A percentile compares a stretch with the other conserved stretches of the same genome.
Conservation (phyloP, 2,113 vertebrate species). For the Glaucomys volans region DNA sequence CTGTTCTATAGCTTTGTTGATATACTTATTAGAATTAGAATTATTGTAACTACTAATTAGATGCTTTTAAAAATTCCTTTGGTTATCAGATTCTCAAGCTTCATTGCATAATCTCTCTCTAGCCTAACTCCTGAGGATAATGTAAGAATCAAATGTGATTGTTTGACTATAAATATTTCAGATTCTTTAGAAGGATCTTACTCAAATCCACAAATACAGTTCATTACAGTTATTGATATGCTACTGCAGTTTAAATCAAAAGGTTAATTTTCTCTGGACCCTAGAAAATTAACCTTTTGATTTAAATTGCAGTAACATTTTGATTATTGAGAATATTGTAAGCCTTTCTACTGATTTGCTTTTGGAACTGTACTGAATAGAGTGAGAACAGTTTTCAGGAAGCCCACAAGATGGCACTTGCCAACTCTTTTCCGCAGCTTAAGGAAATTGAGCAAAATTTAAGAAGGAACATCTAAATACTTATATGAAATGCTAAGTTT, state of each 20-base stretch:
- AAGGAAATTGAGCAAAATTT: slow-evolving; percentile 31
- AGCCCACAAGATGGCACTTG: slow-evolving; percentile 89
- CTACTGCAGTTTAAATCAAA: too few relatives aligned
- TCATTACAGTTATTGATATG: slow-evolving; percentile 6
- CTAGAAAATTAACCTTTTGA: slow-evolving; percentile 17
- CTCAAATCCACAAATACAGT: background rate
- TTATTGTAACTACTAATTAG: background rate
- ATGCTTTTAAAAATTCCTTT: slow-evolving; percentile 36
- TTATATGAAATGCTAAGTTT: slow-evolving; percentile 20
- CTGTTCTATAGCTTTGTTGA: background rate
- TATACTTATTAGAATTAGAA: background rate
- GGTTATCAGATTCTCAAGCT: background rate
- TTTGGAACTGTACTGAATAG: background rate
- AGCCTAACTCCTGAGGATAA: background rate
- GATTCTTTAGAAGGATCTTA: slow-evolving; percentile 45
- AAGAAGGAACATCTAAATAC: slow-evolving; percentile 52
- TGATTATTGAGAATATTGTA: slow-evolving; percentile 17
- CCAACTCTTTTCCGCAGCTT: slow-evolving; percentile 56
- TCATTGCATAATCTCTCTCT: background rate
- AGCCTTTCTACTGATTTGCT: slow-evolving; percentile 31
- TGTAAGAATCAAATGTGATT: background rate
- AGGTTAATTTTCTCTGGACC: background rate
- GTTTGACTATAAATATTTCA: slow-evolving; percentile 1
- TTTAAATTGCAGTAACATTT: slow-evolving; percentile 58
- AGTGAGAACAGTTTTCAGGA: slow-evolving; percentile 56